A percentile compares a stretch with the other conserved stretches of the same genome.
Conservation (phyloP, 2,888 invertebrate genomes). For the Troilus luridus region DNA sequence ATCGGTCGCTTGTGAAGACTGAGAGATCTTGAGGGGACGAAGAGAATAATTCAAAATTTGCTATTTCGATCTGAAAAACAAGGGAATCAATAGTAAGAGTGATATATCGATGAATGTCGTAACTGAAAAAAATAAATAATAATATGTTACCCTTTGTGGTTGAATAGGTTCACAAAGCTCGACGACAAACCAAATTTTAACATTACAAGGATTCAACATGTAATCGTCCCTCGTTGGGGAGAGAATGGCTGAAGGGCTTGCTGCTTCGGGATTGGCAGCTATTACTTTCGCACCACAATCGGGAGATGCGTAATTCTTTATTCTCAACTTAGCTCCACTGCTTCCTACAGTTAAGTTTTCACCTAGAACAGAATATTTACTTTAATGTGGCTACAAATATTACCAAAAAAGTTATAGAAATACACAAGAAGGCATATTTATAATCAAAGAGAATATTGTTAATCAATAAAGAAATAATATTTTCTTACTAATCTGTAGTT, state of each 20-base stretch:
- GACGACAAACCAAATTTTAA: conserved; percentile 94
- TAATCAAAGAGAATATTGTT: background rate
- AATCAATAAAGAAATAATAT: background rate
- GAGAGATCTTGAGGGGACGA: conserved; percentile 94
- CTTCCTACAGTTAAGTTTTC: conserved; percentile 77
- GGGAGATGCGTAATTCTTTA: conserved; percentile 96
- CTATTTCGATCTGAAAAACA: conserved; percentile 82
- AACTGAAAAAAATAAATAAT: background rate
- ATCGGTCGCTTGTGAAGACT: conserved; percentile 89
- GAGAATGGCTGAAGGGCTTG: conserved; percentile 87
- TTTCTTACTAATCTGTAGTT: background rate
- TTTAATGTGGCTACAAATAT: background rate
- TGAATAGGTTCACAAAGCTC: conserved; percentile 98
- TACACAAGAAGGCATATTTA: background rate
- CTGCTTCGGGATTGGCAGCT: conserved; percentile 92
- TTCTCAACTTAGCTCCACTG: conserved; percentile 77
- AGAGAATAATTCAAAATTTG: conserved; percentile 98
- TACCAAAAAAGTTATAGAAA: too few species aligned
- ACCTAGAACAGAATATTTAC: conserved; percentile 68
- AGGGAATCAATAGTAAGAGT: background rate
- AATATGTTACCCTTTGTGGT: conserved; percentile 78
- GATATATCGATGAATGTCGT: background rate
- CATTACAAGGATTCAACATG: conserved; percentile 95
- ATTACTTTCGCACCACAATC: conserved; percentile 98
- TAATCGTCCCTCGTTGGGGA: conserved; percentile 96